These are phyloP conservation scores for Pygocentrus nattereri DNA, from an alignment of 2,797 vertebrate genomes.

Conservation along the genomic window DNA sequence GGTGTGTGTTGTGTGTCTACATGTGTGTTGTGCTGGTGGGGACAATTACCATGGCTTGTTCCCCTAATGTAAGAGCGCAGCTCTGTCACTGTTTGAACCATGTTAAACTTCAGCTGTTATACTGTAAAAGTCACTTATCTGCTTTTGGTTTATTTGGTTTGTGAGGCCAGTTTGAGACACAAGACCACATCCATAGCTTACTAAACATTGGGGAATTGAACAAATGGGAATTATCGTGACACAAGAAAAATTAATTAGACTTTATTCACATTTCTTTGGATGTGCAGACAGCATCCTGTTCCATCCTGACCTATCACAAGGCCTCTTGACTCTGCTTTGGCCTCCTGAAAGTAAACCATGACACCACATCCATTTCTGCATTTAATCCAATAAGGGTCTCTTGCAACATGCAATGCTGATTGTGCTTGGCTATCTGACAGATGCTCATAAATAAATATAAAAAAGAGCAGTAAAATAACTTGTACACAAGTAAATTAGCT, in stretches of 20 bases:
- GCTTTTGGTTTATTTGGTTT: constrained; percentile 14
- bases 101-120: constrained; percentile 12
- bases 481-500: constrained; percentile 54
- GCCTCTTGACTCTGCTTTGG: constrained; percentile 57
- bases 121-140: constrained; percentile 29
- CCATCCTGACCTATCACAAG: constrained; percentile 51
- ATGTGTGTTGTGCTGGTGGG: too few species aligned
- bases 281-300: constrained; percentile 20
- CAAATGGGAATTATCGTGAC: background rate
- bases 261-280: constrained; percentile 1
- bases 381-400: constrained; percentile 67
- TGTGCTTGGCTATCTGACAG: constrained; percentile 61
- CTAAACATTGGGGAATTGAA: background rate
- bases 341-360: constrained; percentile 64
- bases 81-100: background rate
- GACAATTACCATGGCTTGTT: background rate
- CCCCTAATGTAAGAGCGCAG: background rate
- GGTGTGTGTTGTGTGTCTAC: too few species aligned
- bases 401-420: constrained; percentile 61
- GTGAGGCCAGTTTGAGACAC: background rate
- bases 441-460: constrained; percentile 64
- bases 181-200: background rate
- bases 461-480: constrained; percentile 58
- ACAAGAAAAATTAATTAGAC: constrained; percentile 7
- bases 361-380: constrained; percentile 32